Evolutionary conservation across 2,797 vertebrate genomes (phyloP).

Genomic region (Enteromius fasciolatus): DNA sequence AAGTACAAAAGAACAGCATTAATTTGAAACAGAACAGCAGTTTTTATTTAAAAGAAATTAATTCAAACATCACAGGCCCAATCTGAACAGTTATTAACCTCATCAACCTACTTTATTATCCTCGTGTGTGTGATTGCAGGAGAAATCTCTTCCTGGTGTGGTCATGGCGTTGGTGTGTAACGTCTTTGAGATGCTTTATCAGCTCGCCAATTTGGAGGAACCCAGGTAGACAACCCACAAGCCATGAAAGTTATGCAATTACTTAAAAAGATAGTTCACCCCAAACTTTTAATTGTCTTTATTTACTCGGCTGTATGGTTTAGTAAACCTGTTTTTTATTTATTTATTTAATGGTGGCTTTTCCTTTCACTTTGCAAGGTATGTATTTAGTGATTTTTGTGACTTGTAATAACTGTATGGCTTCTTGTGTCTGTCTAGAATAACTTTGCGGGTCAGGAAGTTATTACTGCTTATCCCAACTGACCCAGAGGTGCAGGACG

Average conservation of each 20-base stretch:
- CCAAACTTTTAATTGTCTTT: too few relatives aligned
- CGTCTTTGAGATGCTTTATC: conserved; percentile 99
- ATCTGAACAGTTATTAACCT: not conserved
- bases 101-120: not conserved
- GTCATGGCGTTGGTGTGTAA: conserved; percentile 98
- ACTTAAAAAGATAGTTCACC: not conserved
- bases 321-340: not conserved
- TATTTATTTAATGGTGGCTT: not conserved
- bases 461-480: conserved; percentile 95
- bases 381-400: not conserved
- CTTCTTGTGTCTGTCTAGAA: conserved; percentile 74
- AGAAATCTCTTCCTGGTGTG: conserved; percentile 96
- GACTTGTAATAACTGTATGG: not conserved
- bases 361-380: not conserved
- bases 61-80: not conserved
- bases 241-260: not conserved
- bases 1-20: not conserved
- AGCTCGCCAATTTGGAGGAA: conserved; percentile 96
- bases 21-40: not conserved
- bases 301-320: not conserved
- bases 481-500: conserved; percentile 97
- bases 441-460: conserved; percentile 95
- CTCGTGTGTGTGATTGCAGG: conserved; percentile 72
- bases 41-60: not conserved
- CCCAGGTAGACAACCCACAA: conserved; percentile 77